Evolutionary conservation across 2,888 invertebrate genomes (phyloP), one percentile per base, ranked within the genome.

Genomic region (Ormyrus nitidulus): DNA sequence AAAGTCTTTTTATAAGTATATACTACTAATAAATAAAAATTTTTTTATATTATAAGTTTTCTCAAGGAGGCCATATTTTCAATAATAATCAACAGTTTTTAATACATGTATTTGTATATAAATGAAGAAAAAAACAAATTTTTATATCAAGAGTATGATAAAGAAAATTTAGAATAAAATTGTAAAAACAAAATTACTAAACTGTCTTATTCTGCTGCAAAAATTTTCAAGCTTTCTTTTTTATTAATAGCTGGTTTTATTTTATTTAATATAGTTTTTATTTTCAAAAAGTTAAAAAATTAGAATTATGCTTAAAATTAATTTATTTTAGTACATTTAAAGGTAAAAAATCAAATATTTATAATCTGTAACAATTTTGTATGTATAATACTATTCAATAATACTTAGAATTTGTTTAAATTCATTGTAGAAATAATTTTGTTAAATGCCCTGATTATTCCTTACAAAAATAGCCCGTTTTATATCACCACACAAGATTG

Each of bases 321-420:
- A 71, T 53, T 56, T 51, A 61, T 71, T 56, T 65, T 7, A 44
- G 34, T 34, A 62, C 54, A 70, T 61, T 71, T 59, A 13, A 49
- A 65, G 51, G 19, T 56, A 65, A 71, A 77, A 11, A 71, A 2
- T 34, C 34, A 19, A 66, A 44, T 65, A 10, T 46, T 10, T 58
- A 49, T 34, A 34, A 34, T 51, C 5, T 56, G 34, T 51, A 19
- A 34, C 5, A 75, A 68, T 49, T 46, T 54, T 74, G 19, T 56
- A 13, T 58, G 19, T 19, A 56, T 68, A 75, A 59, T 44, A 66
- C 59, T 59, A 66, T 58, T 34, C 34, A 56, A 68, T 34, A 75
- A 58, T 51, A 59, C 9, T 51, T 34, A 34, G 34, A 34, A 34
- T 34, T 34, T 34, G 34, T 4, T 34, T 34, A 34, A 34, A 34